Evolutionary conservation across 2,113 vertebrate species (phyloP), one percentile per base, ranked within the genome.

Genomic region (Platichthys flesus): DNA sequence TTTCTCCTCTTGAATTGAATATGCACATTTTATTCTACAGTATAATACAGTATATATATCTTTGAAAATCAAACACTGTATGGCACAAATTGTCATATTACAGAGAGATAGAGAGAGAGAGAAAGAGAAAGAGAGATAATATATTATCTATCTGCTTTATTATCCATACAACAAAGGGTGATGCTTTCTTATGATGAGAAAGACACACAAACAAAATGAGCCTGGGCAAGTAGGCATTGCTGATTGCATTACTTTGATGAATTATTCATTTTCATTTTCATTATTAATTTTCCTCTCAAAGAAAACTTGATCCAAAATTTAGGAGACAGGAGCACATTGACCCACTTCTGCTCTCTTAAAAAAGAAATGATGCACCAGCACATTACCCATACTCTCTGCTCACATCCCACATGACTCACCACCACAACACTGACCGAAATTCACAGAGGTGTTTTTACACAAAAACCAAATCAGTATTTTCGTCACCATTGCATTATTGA

Each of bases 331-430:
- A 57, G 15, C 58, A 79, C 40, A n/a, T 51, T 86, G 91, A 92
- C 90, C 85, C 70, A 91, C 73, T 88, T 93, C 82, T 88, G 82
- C 74, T 79, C 61, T 72, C 71, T 10, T 75, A 76, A 47, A 3
- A 2, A 3, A 13, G 62, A 71, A 74, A 56, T 81, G 40, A 78
- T 12, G 20, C 67, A 55, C 56, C 14, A 64, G 31, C 57, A 52
- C 10, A 20, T 13, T 6, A 45, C 31, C 47, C 28, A 28, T 45
- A 52, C n/a, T 81, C 68, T 47, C 28, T 31, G 9, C 58, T 62
- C 40, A 60, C 59, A 60, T 5, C 26, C 20, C 45, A 35, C 68
- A 59, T 3, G 24, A 52, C 18, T 8, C 16, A 8, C 51, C 16
- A 9, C 20, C 3, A 24, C 24, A 57, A 15, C 14, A 57, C 24